These are phyloP conservation scores for Zosterops borbonicus DNA, from an alignment of 2,113 vertebrate species.

Conservation along the genomic window DNA sequence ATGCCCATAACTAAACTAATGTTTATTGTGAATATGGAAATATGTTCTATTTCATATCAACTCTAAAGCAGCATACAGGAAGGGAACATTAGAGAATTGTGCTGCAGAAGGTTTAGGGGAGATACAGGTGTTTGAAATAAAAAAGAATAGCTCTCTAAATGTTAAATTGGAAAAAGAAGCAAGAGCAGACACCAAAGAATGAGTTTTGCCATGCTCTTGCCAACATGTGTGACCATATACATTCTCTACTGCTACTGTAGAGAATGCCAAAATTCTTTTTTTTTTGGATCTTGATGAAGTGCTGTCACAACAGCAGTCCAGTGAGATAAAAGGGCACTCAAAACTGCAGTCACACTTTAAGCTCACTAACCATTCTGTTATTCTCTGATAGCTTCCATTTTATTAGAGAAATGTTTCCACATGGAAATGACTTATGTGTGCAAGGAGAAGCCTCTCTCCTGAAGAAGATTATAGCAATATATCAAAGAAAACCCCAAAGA, in stretches of 20 bases:
- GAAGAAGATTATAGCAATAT: neutral
- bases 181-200: neutral
- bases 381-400: neutral
- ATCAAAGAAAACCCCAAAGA: conserved; percentile 13
- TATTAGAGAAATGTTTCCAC: neutral
- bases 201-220: neutral
- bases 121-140: conserved; percentile 33
- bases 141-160: neutral
- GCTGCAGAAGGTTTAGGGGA: neutral
- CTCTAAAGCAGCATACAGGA: neutral
- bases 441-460: neutral
- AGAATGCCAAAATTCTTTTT: neutral
- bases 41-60: neutral
- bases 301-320: neutral
- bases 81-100: neutral
- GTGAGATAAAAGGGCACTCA: neutral
- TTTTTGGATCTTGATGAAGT: neutral
- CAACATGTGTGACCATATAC: rapidly evolving
- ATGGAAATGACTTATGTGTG: neutral
- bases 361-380: neutral
- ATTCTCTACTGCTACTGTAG: neutral
- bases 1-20: neutral
- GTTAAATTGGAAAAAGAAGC: neutral
- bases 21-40: neutral
- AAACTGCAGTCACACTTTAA: neutral